phyloP scores from a whole-genome alignment of 2,113 vertebrate species.

The Galeopterus variegatus region DNA sequence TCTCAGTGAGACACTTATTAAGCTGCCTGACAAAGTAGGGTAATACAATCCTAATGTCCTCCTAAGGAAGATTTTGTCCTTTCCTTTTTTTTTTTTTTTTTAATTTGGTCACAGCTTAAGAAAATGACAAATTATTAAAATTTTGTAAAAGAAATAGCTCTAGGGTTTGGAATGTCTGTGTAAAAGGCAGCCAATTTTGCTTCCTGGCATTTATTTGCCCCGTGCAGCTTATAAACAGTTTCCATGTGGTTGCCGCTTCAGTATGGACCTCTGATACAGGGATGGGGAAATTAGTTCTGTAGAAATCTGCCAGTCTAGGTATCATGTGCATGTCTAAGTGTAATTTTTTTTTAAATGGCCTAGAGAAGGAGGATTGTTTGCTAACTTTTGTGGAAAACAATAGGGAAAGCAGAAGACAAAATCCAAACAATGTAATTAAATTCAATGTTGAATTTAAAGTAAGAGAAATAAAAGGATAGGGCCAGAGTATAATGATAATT shows the following conservation, averaged over 20 bases:
- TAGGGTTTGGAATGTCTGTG: slow-evolving; percentile 77
- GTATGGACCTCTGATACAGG: slow-evolving; percentile 85
- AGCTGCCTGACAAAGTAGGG: slow-evolving; percentile 60
- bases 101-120: slow-evolving; percentile 74
- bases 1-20: slow-evolving; percentile 68
- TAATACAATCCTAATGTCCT: slow-evolving; percentile 23
- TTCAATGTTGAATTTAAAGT: slow-evolving; percentile 81
- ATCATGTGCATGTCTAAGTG: slow-evolving; percentile 77
- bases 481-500: slow-evolving; percentile 77
- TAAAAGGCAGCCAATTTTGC: slow-evolving; percentile 83
- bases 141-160: slow-evolving; percentile 72
- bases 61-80: slow-evolving; percentile 76
- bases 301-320: slow-evolving; percentile 82
- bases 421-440: slow-evolving; percentile 81
- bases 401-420: slow-evolving; percentile 75
- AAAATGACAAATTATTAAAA: slow-evolving; percentile 82
- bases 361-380: slow-evolving; percentile 70
- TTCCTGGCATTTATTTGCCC: slow-evolving; percentile 82
- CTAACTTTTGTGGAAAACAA: slow-evolving; percentile 78
- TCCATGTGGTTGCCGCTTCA: slow-evolving; percentile 80
- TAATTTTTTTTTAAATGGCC: slow-evolving; percentile 69
- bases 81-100: slow-evolving; percentile 58
- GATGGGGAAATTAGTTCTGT: slow-evolving; percentile 86
- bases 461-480: slow-evolving; percentile 74
- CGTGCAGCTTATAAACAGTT: slow-evolving; percentile 81